phyloP scores from a whole-genome alignment of 1,140 invertebrate species.

The Probaryconus sp. region DNA sequence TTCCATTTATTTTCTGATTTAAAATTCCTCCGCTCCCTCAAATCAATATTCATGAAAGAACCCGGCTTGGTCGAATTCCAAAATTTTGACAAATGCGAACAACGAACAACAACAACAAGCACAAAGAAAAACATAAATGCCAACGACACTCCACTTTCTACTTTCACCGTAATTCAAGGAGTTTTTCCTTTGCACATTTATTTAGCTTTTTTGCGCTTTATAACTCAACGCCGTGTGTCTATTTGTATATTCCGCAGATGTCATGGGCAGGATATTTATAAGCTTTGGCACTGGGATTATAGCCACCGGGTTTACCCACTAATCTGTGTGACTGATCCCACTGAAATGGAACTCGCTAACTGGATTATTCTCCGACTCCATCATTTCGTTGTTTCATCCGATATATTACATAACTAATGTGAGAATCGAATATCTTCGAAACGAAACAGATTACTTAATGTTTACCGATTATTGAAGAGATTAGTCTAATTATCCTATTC shows the following conservation, averaged over 20 bases:
- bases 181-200: too few relatives aligned
- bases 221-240: not conserved
- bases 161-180: too few relatives aligned
- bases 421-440: conserved; percentile 26
- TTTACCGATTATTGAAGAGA: conserved; percentile 31
- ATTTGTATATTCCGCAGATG: conserved; percentile 37
- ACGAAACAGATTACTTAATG: conserved; percentile 33
- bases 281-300: conserved; percentile 53
- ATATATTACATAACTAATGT: conserved; percentile 38
- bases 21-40: too few relatives aligned
- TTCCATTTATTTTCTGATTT: too few relatives aligned
- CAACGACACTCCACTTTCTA: too few relatives aligned
- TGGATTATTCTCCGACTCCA: conserved; percentile 46
- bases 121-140: too few relatives aligned
- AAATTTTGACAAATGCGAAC: too few relatives aligned
- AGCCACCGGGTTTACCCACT: conserved; percentile 33
- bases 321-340: conserved; percentile 58
- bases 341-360: conserved; percentile 55
- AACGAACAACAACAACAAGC: too few relatives aligned
- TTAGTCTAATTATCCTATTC: conserved; percentile 29
- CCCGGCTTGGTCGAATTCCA: too few relatives aligned
- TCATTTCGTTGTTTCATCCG: conserved; percentile 48
- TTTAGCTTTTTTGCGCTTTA: too few relatives aligned
- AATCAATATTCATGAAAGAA: too few relatives aligned
- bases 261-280: conserved; percentile 54